Percentiles rank a stretch among this genome's conserved stretches.
Evolutionary conservation across 2,797 vertebrate species (phyloP).

Genomic region (Pogonophryne albipinna): DNA sequence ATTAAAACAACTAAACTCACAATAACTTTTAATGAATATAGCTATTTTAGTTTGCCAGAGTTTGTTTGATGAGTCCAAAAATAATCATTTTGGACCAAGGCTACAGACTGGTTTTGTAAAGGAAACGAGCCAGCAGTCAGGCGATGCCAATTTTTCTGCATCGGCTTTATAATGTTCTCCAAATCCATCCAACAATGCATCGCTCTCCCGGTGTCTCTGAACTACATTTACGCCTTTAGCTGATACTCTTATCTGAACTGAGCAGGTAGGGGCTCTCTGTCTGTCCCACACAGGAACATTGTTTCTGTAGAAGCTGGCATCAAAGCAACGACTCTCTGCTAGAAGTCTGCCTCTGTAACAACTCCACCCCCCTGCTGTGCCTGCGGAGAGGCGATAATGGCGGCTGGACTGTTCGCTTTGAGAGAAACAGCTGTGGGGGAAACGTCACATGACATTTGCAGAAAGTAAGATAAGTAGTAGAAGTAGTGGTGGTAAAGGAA

Average conservation of each 20-base stretch:
- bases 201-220: constrained; percentile 22
- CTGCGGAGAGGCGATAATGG: constrained; percentile 56
- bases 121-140: constrained; percentile 11
- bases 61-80: constrained; percentile 16
- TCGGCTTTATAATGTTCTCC: not conserved
- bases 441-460: not conserved
- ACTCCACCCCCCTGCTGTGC: not conserved
- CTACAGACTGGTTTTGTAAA: constrained; percentile 22
- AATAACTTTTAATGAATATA: not conserved
- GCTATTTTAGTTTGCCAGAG: not conserved
- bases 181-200: constrained; percentile 27
- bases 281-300: not conserved
- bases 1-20: not conserved
- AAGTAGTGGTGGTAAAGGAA: not conserved
- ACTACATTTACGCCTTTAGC: constrained; percentile 17
- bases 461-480: not conserved
- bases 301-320: constrained; percentile 22
- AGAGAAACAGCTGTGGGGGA: not conserved
- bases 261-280: constrained; percentile 47
- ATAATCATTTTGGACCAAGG: constrained; percentile 19
- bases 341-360: constrained; percentile 30
- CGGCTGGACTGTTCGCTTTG: constrained; percentile 4
- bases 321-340: constrained; percentile 33
- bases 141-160: constrained; percentile 20
- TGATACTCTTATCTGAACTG: constrained; percentile 53